These are phyloP conservation scores for Ammodytes dubius DNA, from an alignment of 2,113 vertebrate genomes.

Conservation along the genomic window DNA sequence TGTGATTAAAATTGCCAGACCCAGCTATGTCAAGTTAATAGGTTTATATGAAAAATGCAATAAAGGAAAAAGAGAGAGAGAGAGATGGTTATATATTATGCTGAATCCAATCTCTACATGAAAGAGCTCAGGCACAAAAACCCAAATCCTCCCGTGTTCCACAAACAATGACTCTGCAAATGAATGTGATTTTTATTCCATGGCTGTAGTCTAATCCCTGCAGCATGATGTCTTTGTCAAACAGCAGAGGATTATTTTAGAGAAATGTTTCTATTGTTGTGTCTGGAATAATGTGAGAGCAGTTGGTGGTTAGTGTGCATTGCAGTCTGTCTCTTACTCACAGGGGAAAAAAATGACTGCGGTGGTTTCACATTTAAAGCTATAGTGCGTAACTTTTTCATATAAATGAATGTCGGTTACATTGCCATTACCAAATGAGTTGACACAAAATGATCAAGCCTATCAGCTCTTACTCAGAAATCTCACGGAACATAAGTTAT, in stretches of 20 bases:
- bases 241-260: slow-evolving; percentile 56
- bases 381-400: too few relatives aligned
- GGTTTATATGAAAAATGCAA: slow-evolving; percentile 75
- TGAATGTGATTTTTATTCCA: slow-evolving; percentile 60
- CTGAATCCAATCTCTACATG: slow-evolving; percentile 34
- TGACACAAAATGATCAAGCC: too few relatives aligned
- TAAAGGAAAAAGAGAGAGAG: slow-evolving; percentile 42
- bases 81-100: slow-evolving; percentile 20
- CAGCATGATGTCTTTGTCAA: slow-evolving; percentile 65
- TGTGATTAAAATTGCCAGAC: slow-evolving; percentile 62
- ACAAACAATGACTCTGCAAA: slow-evolving; percentile 55
- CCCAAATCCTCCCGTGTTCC: slow-evolving; percentile 41
- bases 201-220: slow-evolving; percentile 56
- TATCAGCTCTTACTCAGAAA: too few relatives aligned
- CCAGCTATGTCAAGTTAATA: slow-evolving; percentile 65
- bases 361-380: neutral
- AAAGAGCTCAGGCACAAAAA: slow-evolving; percentile 31
- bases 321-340: slow-evolving; percentile 8
- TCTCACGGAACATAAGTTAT: too few relatives aligned
- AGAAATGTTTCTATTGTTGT: slow-evolving; percentile 38
- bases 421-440: too few relatives aligned
- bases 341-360: neutral
- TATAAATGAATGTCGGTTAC: too few relatives aligned
- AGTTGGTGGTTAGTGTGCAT: slow-evolving; percentile 16
- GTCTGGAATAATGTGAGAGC: slow-evolving; percentile 27